phyloP scores from a whole-genome alignment of 2,797 vertebrate genomes.

The Danio kyathit region DNA sequence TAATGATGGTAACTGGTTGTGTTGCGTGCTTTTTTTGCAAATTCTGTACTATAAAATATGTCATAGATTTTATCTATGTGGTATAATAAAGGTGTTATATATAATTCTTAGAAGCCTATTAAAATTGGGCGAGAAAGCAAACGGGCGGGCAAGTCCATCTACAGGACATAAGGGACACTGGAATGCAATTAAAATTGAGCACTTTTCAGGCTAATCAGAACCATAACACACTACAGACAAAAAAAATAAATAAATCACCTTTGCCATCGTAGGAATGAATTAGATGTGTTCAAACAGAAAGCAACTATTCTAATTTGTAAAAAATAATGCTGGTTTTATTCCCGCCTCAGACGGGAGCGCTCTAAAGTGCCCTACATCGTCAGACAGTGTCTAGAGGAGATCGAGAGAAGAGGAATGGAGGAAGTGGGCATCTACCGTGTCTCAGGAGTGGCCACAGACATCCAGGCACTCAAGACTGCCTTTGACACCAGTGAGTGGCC shows the following conservation, averaged over 20 bases:
- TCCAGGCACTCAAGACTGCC: conserved; percentile 94
- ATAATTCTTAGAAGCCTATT: no score
- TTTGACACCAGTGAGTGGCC: conserved; percentile 95
- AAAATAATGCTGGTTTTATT: neutral
- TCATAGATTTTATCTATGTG: no score
- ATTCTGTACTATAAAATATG: no score
- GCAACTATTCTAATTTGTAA: neutral
- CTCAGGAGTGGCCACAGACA: conserved; percentile 96
- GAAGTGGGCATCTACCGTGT: conserved; percentile 98
- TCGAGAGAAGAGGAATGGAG: conserved; percentile 97
- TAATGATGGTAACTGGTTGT: no score
- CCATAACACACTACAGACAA: neutral
- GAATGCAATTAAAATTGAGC: no score
- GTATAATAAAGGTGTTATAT: no score
- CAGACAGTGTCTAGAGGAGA: conserved; percentile 97
- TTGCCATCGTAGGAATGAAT: neutral
- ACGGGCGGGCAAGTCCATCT: no score
- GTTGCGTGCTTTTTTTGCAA: no score
- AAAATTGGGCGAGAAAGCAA: no score
- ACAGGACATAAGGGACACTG: no score
- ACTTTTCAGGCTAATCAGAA: neutral
- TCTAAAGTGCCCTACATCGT: conserved; percentile 99
- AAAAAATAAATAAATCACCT: no score
- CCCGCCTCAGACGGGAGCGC: conserved; percentile 85
- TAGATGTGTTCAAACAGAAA: neutral